Conservation (phyloP, 2,113 vertebrate species). For the Sinocyclocheilus anshuiensis region DNA sequence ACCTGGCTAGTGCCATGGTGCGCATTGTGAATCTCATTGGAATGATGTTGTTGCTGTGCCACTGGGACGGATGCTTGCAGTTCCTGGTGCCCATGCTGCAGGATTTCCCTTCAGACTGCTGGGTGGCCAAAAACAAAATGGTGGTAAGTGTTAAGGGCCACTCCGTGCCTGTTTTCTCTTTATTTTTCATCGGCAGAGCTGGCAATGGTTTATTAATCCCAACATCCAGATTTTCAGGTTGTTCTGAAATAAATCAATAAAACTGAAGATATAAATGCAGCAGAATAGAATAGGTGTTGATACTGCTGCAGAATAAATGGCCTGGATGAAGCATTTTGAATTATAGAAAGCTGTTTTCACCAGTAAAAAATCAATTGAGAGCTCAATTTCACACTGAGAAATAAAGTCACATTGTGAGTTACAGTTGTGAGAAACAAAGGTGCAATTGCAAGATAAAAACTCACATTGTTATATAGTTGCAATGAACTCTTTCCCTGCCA, state of each 20-base stretch:
- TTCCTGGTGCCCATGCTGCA: slow-evolving; percentile 99
- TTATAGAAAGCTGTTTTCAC: background rate
- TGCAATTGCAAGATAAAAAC: no score
- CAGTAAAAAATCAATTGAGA: no score
- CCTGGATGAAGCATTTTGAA: background rate
- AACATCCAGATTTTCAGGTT: background rate
- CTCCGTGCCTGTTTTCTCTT: background rate
- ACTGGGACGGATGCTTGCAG: slow-evolving; percentile 98
- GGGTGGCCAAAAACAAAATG: slow-evolving; percentile 97
- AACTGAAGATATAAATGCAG: background rate
- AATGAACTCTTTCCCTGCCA: no score
- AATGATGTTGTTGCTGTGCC: slow-evolving; percentile 99
- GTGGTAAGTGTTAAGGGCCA: slow-evolving; percentile 82
- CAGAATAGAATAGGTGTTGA: background rate
- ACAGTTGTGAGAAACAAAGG: no score
- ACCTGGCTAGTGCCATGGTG: slow-evolving; percentile 95
- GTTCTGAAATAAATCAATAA: no score
- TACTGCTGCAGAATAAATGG: background rate
- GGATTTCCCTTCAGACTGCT: slow-evolving; percentile 94
- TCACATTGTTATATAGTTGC: no score
- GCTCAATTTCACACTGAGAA: no score
- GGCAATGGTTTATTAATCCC: background rate
- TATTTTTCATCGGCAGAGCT: background rate
- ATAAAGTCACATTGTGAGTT: no score
- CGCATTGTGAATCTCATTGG: slow-evolving; percentile 96